Percentiles rank a stretch among this genome's conserved stretches.
phyloP scores from a whole-genome alignment of 2,888 invertebrate species.

The Doris montereyensis region DNA sequence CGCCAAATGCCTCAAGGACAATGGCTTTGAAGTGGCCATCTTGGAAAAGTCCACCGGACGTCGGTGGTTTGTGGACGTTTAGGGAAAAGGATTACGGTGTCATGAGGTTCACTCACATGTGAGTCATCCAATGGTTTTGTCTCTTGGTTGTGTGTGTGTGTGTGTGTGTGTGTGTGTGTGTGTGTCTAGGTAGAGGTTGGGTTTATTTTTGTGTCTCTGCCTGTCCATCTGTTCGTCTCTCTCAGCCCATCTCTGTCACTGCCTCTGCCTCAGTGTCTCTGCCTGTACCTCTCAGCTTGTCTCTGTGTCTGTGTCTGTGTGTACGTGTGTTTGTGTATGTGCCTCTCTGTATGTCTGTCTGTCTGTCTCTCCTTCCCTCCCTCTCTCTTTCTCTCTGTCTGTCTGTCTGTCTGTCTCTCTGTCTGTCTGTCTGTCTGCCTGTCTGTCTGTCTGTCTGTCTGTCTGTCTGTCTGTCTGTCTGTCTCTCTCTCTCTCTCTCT shows the following conservation, averaged over 20 bases:
- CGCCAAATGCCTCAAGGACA: conserved; percentile 62
- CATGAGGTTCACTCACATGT: conserved; percentile 71
- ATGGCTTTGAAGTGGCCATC: conserved; percentile 60
- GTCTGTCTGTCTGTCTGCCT: background rate
- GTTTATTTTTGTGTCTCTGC: background rate
- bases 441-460: background rate
- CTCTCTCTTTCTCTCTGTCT: too few relatives aligned
- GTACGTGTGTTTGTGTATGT: too few relatives aligned
- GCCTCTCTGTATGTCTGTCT: too few relatives aligned
- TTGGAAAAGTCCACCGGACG: conserved; percentile 64
- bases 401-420: background rate
- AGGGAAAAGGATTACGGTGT: conserved; percentile 69
- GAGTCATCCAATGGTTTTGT: conserved; percentile 31
- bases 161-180: background rate
- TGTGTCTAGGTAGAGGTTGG: background rate
- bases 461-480: background rate
- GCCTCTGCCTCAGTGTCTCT: too few relatives aligned
- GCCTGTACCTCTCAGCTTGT: too few relatives aligned
- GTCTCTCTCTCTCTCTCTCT: background rate
- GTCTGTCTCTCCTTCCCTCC: too few relatives aligned
- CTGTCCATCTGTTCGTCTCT: background rate
- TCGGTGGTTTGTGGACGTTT: conserved; percentile 69
- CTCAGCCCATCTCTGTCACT: background rate
- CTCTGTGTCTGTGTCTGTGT: too few relatives aligned
- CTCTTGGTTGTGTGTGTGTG: too few relatives aligned